Conservation (phyloP, 2,113 vertebrate species). For the Columba livia region DNA sequence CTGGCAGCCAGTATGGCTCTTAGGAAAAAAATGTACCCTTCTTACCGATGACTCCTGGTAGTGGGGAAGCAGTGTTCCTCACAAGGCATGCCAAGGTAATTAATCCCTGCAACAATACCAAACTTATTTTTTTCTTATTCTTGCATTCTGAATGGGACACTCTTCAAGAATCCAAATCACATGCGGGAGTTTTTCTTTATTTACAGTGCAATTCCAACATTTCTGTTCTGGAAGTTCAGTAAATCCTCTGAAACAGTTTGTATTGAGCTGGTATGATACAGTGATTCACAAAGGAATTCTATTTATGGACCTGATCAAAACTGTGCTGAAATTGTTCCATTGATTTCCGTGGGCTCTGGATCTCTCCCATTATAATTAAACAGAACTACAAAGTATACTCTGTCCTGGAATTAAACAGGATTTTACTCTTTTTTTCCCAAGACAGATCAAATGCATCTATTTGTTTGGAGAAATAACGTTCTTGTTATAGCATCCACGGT, state of each 20-base stretch:
- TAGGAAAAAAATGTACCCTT: background rate
- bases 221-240: background rate
- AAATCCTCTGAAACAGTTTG: background rate
- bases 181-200: background rate
- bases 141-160: background rate
- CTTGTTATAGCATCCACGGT: background rate
- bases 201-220: background rate
- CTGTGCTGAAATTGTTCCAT: background rate
- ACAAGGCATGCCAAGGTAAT: background rate
- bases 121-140: background rate
- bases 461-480: background rate
- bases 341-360: background rate
- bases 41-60: background rate
- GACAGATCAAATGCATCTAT: background rate
- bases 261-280: background rate
- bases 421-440: background rate
- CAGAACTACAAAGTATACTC: background rate
- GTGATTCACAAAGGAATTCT: background rate
- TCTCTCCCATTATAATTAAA: constrained; percentile 2
- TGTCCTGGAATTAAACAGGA: background rate
- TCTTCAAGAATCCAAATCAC: background rate
- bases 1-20: background rate
- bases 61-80: background rate
- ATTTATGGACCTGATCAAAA: background rate
- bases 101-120: background rate